These are phyloP conservation scores for Syngnathus typhle DNA, from an alignment of 2,113 vertebrate genomes.

Conservation along the genomic window DNA sequence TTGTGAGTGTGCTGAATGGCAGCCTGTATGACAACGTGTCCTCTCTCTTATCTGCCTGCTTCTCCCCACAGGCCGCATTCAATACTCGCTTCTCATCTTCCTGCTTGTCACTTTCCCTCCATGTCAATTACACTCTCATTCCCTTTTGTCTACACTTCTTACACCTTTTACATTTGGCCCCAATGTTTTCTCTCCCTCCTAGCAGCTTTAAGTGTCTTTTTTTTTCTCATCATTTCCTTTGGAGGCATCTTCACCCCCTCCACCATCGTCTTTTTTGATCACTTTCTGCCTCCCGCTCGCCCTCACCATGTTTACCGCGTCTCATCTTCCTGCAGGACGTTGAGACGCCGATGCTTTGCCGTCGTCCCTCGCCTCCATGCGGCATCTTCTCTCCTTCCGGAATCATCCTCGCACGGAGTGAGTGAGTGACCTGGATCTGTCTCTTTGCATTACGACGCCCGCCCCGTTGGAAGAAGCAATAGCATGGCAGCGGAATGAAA, in stretches of 20 bases:
- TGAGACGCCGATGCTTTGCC: conserved; percentile 1
- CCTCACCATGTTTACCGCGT: conserved; percentile 1
- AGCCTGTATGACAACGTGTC: conserved; percentile 36
- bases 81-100: conserved; percentile 55
- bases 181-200: neutral
- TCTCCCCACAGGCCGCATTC: conserved; percentile 41
- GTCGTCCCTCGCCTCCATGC: conserved; percentile 24
- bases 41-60: conserved; percentile 22
- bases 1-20: conserved; percentile 31
- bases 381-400: conserved; percentile 45
- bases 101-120: conserved; percentile 61
- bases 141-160: conserved; percentile 5
- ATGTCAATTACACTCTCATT: conserved; percentile 53
- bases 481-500: conserved; percentile 23
- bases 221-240: neutral
- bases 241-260: neutral
- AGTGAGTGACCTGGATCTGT: conserved; percentile 66
- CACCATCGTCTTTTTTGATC: conserved; percentile 1
- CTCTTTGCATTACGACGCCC: conserved; percentile 55
- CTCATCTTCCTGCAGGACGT: conserved; percentile 34
- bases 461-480: conserved; percentile 47
- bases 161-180: conserved; percentile 16
- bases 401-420: conserved; percentile 42
- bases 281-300: conserved; percentile 20
- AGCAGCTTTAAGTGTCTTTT: neutral